Evolutionary conservation across 2,888 invertebrate species (phyloP).

Genomic region (Andrena bucephala): DNA sequence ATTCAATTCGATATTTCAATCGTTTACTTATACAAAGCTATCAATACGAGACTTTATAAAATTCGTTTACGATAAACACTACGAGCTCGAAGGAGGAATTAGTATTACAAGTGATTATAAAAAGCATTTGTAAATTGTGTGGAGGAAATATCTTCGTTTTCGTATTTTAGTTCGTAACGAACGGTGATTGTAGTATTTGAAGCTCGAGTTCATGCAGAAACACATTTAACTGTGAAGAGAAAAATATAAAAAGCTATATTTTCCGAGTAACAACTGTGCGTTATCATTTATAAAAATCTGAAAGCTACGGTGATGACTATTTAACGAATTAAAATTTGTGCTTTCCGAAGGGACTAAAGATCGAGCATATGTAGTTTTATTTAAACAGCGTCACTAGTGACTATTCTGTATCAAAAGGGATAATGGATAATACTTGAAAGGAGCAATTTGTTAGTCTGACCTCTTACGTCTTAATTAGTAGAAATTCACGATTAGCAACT

Average conservation of each 20-base stretch:
- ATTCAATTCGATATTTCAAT: conserved; percentile 3
- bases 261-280: conserved; percentile 18
- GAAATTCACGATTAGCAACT: background rate
- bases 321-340: conserved; percentile 9
- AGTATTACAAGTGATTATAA: background rate
- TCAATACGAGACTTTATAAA: background rate
- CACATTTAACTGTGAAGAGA: background rate
- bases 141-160: background rate
- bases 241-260: background rate
- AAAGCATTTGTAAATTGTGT: background rate
- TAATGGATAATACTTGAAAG: background rate
- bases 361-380: background rate
- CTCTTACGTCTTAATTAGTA: background rate
- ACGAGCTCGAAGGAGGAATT: background rate
- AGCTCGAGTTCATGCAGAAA: background rate
- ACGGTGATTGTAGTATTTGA: background rate
- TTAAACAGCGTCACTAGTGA: background rate
- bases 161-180: background rate
- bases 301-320: background rate
- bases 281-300: conserved; percentile 19
- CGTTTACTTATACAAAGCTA: background rate
- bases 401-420: background rate
- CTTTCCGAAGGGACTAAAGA: background rate
- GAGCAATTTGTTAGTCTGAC: conserved; percentile 2
- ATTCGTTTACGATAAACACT: background rate